phyloP scores from a whole-genome alignment of 2,888 invertebrate genomes.

The Dilophus febrilis region DNA sequence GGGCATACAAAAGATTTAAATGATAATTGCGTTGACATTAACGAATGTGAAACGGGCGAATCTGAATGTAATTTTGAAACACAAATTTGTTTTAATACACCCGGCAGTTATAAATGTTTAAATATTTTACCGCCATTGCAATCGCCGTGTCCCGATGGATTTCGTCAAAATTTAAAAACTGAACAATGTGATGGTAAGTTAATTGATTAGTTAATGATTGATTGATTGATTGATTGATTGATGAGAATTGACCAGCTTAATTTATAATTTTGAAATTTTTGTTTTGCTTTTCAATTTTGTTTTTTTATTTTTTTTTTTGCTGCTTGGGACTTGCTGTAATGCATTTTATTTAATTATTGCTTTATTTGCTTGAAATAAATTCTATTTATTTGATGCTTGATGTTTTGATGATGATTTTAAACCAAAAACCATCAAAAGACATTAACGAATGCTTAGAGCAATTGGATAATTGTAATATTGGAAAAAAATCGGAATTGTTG shows the following conservation, averaged over 20 bases:
- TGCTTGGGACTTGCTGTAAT: too few species aligned
- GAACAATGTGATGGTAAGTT: slow-evolving; percentile 42
- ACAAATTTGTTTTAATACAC: slow-evolving; percentile 50
- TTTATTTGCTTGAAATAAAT: not conserved
- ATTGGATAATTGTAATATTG: slow-evolving; percentile 44
- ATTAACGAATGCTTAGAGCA: slow-evolving; percentile 55
- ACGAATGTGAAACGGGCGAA: slow-evolving; percentile 50
- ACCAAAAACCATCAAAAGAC: slow-evolving; percentile 33
- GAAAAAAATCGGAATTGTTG: slow-evolving; percentile 45
- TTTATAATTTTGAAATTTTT: not conserved
- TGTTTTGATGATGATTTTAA: too few species aligned
- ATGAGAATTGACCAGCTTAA: too few species aligned
- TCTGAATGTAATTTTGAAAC: slow-evolving; percentile 45
- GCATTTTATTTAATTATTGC: not conserved
- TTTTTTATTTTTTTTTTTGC: too few species aligned
- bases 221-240: too few species aligned
- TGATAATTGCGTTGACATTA: slow-evolving; percentile 39
- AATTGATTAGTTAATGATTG: not conserved
- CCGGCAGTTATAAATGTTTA: slow-evolving; percentile 33
- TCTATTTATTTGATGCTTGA: too few species aligned
- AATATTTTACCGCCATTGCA: not conserved
- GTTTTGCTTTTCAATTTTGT: not conserved
- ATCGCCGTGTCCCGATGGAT: slow-evolving; percentile 31
- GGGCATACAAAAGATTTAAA: slow-evolving; percentile 29
- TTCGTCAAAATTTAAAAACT: slow-evolving; percentile 32